A percentile compares a stretch with the other conserved stretches of the same genome.
These are phyloP conservation scores for Ctenosaura bakeri DNA, from an alignment of 2,797 vertebrate genomes.

Conservation along the genomic window DNA sequence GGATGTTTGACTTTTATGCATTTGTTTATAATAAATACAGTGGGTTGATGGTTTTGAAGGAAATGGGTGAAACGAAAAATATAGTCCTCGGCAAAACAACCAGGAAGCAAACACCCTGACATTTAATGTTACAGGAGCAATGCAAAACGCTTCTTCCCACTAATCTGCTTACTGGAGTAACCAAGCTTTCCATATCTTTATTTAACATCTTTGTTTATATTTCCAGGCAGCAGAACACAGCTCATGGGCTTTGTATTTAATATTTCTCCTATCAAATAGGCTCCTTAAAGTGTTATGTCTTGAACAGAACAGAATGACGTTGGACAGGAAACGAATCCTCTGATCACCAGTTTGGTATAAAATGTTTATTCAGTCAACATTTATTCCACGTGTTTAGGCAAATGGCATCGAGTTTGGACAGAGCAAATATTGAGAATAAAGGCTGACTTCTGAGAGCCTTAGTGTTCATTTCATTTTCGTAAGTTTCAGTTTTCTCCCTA, in stretches of 20 bases:
- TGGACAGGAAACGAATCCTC: neutral
- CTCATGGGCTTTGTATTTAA: neutral
- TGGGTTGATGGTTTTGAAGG: neutral
- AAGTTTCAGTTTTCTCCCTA: too few species aligned
- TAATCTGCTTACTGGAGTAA: neutral
- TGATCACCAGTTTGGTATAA: neutral
- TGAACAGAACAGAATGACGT: neutral
- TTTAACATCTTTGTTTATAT: rapidly evolving
- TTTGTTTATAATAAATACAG: too few species aligned
- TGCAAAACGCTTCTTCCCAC: neutral
- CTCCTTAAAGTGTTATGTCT: neutral
- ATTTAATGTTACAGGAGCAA: neutral
- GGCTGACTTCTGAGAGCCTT: neutral
- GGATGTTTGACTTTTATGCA: neutral
- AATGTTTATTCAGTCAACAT: neutral
- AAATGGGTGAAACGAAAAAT: neutral
- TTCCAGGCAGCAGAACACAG: neutral
- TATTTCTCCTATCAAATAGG: rapidly evolving
- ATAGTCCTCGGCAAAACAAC: too few species aligned
- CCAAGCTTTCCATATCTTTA: neutral
- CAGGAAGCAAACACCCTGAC: neutral
- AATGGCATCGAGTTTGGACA: neutral
- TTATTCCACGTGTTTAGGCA: neutral
- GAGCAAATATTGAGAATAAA: neutral
- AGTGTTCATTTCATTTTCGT: too few species aligned